Evolutionary conservation across 2,888 invertebrate genomes (phyloP).

Genomic region (Diplolepis rosae): DNA sequence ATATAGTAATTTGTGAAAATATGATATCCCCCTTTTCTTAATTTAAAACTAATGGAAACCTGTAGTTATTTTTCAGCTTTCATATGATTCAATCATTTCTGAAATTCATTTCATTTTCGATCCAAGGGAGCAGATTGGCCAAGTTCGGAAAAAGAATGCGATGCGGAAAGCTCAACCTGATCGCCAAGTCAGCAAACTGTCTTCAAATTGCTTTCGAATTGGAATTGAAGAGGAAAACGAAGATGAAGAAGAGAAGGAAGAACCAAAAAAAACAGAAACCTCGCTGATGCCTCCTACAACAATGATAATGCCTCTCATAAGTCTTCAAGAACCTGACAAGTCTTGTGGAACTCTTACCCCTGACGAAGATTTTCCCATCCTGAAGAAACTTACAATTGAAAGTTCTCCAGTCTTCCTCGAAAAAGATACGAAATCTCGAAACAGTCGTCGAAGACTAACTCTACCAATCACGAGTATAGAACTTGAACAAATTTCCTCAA

Average conservation of each 20-base stretch:
- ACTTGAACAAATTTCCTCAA: not conserved
- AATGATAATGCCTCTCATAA: no score
- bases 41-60: no score
- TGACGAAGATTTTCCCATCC: not conserved
- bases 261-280: conserved; percentile 6
- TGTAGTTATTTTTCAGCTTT: no score
- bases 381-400: not conserved
- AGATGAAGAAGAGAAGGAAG: conserved; percentile 27
- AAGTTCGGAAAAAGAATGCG: conserved; percentile 51
- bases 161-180: conserved; percentile 62
- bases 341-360: not conserved
- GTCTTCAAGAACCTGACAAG: not conserved
- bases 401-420: not conserved
- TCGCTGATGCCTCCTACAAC: not conserved
- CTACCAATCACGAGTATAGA: conserved; percentile 39
- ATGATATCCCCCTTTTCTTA: no score
- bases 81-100: no score
- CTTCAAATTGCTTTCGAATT: conserved; percentile 55
- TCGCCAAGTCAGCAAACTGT: conserved; percentile 47
- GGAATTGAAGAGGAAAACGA: conserved; percentile 60
- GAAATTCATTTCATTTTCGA: not conserved
- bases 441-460: conserved; percentile 41
- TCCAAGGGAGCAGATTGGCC: not conserved
- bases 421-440: not conserved
- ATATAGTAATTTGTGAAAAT: no score